phyloP scores from a whole-genome alignment of 2,113 vertebrate species.

The Oenanthe melanoleuca region DNA sequence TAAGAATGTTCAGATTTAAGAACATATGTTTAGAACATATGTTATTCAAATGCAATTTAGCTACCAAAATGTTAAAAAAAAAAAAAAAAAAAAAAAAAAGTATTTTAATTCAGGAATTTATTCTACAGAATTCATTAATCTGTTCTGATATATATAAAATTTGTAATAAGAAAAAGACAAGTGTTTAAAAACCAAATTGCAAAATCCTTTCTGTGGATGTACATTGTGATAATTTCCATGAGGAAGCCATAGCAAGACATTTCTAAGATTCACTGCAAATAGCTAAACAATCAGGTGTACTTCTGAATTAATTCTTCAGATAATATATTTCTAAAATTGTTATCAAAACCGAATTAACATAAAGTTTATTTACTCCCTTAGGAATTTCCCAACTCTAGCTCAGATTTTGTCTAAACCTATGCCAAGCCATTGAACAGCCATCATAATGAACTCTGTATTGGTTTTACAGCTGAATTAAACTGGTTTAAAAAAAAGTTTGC shows the following conservation, averaged over 20 bases:
- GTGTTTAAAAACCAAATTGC: background rate
- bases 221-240: background rate
- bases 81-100: no score
- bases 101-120: background rate
- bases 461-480: background rate
- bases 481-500: background rate
- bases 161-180: background rate
- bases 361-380: background rate
- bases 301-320: background rate
- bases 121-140: background rate
- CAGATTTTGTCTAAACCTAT: background rate
- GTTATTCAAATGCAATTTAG: background rate
- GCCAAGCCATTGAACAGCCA: background rate
- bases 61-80: background rate
- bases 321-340: background rate
- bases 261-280: background rate
- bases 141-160: background rate
- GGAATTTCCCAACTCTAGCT: background rate
- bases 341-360: background rate
- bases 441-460: background rate
- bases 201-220: background rate
- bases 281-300: background rate
- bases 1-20: background rate
- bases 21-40: background rate
- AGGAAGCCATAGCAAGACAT: background rate